Evolutionary conservation across 2,888 invertebrate species (phyloP).

Genomic region (Harpagoxenus sublaevis): DNA sequence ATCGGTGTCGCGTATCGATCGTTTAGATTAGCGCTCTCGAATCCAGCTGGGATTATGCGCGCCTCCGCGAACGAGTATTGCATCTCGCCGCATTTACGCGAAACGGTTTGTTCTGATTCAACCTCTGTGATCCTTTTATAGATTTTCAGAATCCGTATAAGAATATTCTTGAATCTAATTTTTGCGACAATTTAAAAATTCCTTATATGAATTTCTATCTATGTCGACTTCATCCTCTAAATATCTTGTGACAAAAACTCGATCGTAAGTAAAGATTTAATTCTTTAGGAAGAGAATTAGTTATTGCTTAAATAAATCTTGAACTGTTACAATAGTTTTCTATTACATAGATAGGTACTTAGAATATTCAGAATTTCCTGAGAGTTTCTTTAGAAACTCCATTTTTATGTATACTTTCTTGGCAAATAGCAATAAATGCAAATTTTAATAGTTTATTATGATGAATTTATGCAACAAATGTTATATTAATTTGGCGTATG

Average conservation of each 20-base stretch:
- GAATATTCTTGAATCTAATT: neutral
- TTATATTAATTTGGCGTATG: neutral
- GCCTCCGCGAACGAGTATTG: conserved; percentile 4
- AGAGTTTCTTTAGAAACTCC: neutral
- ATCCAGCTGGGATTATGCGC: conserved; percentile 10
- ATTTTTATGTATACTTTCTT: neutral
- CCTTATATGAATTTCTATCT: neutral
- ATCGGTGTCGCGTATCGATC: conserved; percentile 21
- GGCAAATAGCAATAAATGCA: neutral
- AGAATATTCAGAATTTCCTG: neutral
- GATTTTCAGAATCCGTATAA: neutral
- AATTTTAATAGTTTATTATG: conserved; percentile 5
- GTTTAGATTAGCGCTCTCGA: conserved; percentile 13
- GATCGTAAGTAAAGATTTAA: neutral
- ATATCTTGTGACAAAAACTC: neutral
- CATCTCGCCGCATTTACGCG: neutral
- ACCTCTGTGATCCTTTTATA: neutral
- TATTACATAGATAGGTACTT: neutral
- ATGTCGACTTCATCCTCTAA: neutral
- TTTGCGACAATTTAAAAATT: neutral
- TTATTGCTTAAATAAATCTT: neutral
- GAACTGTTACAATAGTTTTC: neutral
- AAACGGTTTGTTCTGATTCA: conserved; percentile 1
- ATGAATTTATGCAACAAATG: neutral
- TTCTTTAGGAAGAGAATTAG: neutral